Conservation (phyloP, 1,140 invertebrate species). For the Drosophila subpulchrella region DNA sequence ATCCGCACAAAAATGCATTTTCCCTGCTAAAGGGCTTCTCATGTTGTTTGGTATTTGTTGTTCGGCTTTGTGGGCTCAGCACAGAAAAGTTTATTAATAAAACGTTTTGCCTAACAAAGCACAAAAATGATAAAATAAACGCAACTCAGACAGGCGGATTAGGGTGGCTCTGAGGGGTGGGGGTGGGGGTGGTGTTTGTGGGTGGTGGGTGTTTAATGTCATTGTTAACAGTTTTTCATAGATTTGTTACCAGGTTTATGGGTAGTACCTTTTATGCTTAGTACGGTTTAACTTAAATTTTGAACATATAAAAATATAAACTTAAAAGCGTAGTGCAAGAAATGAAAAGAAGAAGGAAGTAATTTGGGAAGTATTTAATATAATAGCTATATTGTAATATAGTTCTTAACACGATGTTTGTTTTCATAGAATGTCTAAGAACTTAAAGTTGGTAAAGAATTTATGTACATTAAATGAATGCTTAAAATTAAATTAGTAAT, state of each 20-base stretch:
- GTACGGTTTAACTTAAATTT: background rate
- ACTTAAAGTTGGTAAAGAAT: too few relatives aligned
- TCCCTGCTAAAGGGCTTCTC: constrained; percentile 20
- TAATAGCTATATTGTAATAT: too few relatives aligned
- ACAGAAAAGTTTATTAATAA: constrained; percentile 61
- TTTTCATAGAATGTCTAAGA: too few relatives aligned
- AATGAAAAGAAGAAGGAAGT: too few relatives aligned
- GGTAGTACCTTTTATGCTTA: background rate
- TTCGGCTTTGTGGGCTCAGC: constrained; percentile 29
- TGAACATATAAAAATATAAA: too few relatives aligned
- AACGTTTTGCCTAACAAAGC: constrained; percentile 56
- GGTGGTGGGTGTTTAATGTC: constrained; percentile 15
- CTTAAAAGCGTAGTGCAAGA: too few relatives aligned
- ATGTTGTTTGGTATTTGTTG: constrained; percentile 51
- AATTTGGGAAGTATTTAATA: too few relatives aligned
- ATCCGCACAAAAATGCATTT: constrained; percentile 35
- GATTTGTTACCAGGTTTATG: constrained; percentile 13
- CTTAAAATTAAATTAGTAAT: too few relatives aligned
- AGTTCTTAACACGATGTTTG: too few relatives aligned
- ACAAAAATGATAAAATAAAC: constrained; percentile 71
- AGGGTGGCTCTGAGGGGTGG: background rate
- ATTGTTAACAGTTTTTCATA: constrained; percentile 37
- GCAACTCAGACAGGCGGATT: constrained; percentile 45
- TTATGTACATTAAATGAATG: too few relatives aligned
- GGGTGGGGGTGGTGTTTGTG: background rate